Conservation (phyloP, 2,888 invertebrate species). For the Ophion costatus region DNA sequence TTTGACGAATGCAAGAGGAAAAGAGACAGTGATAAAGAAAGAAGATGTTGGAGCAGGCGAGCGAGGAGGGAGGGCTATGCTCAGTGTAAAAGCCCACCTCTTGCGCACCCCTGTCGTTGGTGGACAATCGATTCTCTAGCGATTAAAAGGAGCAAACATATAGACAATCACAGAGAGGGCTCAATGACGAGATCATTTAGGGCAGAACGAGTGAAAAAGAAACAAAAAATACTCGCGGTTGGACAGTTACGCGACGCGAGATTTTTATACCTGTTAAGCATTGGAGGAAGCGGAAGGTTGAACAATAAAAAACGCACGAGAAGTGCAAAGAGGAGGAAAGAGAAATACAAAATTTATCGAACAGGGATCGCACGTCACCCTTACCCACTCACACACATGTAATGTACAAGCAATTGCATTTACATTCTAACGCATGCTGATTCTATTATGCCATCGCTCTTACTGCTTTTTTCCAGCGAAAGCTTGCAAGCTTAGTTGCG, state of each 20-base stretch:
- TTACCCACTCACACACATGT: conserved; percentile 33
- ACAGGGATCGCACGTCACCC: conserved; percentile 64
- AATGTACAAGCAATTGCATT: conserved; percentile 45
- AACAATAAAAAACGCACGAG: conserved; percentile 48
- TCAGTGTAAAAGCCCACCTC: conserved; percentile 19
- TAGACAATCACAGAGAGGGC: conserved; percentile 54
- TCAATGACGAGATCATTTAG: background rate
- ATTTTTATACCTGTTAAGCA: conserved; percentile 63
- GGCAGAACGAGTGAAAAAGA: conserved; percentile 37
- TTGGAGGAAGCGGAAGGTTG: conserved; percentile 40
- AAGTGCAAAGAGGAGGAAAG: conserved; percentile 2
- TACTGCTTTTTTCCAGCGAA: conserved; percentile 22
- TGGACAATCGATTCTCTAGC: conserved; percentile 78
- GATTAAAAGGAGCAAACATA: conserved; percentile 77
- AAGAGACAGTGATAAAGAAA: conserved; percentile 22
- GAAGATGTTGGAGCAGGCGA: conserved; percentile 23
- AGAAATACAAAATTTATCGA: conserved; percentile 65
- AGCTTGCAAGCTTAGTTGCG: conserved; percentile 21
- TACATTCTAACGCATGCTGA: no score
- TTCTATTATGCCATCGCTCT: conserved; percentile 47
- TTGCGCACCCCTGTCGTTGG: conserved; percentile 71
- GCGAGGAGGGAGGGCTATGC: conserved; percentile 10
- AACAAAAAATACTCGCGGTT: conserved; percentile 47
- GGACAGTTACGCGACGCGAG: conserved; percentile 59
- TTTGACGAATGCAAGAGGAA: conserved; percentile 31